Percentiles rank a stretch among this genome's conserved stretches.
Evolutionary conservation across 2,797 vertebrate species (phyloP).

Genomic region (Dicrostonyx torquatus): DNA sequence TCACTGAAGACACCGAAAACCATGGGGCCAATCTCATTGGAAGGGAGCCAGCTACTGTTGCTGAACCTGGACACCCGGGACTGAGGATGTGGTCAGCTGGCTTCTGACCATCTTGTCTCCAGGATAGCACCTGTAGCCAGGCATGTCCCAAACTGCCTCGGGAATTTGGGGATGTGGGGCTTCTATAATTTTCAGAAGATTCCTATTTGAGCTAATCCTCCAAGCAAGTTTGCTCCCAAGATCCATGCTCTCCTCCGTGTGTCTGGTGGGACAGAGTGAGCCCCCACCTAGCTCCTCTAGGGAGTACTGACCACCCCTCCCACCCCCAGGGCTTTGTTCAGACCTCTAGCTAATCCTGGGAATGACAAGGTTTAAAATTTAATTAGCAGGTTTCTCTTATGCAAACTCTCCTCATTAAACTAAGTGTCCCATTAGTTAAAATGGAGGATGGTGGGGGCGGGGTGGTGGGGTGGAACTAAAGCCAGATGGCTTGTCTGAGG

Average conservation of each 20-base stretch:
- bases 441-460: background rate
- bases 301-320: background rate
- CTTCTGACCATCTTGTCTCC: background rate
- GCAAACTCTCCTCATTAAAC: conserved; percentile 84
- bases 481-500: conserved; percentile 49
- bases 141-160: background rate
- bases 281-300: background rate
- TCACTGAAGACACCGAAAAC: background rate
- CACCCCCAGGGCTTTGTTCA: background rate
- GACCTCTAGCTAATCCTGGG: conserved; percentile 28
- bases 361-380: conserved; percentile 80
- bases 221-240: background rate
- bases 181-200: background rate
- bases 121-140: background rate
- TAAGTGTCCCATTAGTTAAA: conserved; percentile 84
- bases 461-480: background rate
- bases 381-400: conserved; percentile 80
- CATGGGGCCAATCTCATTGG: background rate
- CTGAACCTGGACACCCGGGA: background rate
- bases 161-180: background rate
- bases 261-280: background rate
- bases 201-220: background rate
- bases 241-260: background rate
- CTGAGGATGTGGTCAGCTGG: fast-evolving
- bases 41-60: background rate